Conservation (phyloP, 2,888 invertebrate species). For the Pheosia tremula region DNA sequence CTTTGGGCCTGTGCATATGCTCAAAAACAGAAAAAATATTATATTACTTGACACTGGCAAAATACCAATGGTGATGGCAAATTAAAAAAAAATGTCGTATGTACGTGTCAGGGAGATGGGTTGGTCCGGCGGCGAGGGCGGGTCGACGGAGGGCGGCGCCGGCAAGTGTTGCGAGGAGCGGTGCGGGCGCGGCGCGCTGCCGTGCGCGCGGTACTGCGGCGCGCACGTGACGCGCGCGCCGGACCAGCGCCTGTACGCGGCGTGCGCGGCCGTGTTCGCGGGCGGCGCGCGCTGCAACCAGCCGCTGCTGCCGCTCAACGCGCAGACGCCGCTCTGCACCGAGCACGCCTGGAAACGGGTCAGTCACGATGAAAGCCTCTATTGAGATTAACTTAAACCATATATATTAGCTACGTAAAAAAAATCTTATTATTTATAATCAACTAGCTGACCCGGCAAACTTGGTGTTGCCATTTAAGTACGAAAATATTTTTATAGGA, state of each 20-base stretch:
- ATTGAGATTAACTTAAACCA: too few species aligned
- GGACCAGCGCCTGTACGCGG: conserved; percentile 89
- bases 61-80: too few species aligned
- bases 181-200: conserved; percentile 82
- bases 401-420: too few species aligned
- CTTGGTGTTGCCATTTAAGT: too few species aligned
- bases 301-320: conserved; percentile 73
- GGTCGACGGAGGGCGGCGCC: conserved; percentile 20
- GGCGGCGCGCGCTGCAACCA: conserved; percentile 77
- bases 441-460: too few species aligned
- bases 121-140: conserved; percentile 70
- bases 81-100: too few species aligned
- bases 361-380: conserved; percentile 30
- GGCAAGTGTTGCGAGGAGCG: conserved; percentile 56
- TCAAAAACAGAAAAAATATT: too few species aligned
- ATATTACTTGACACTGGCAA: too few species aligned
- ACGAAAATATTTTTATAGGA: too few species aligned
- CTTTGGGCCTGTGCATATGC: too few species aligned
- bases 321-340: conserved; percentile 91
- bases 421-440: too few species aligned
- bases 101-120: conserved; percentile 50
- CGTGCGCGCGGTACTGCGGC: conserved; percentile 92
- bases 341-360: conserved; percentile 94
- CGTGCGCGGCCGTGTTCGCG: conserved; percentile 80
- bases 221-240: conserved; percentile 93